Evolutionary conservation across 2,113 vertebrate genomes (phyloP).

Genomic region (Dasyornis broadbenti): DNA sequence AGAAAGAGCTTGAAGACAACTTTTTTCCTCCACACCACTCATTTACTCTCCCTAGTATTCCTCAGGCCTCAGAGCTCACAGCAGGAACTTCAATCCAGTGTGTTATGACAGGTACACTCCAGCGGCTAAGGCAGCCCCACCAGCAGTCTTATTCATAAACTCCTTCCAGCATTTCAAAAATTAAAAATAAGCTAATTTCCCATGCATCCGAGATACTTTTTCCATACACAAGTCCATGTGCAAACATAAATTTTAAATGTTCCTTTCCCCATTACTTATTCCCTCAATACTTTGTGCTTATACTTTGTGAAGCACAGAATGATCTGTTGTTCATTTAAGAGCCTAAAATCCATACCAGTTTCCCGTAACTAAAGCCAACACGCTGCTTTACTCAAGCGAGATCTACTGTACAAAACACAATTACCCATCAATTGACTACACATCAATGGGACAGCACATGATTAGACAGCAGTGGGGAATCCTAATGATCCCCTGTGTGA

Average conservation of each 20-base stretch:
- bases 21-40: background rate
- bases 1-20: background rate
- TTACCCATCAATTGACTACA: conserved; percentile 40
- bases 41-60: background rate
- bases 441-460: conserved; percentile 27
- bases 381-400: background rate
- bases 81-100: background rate
- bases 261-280: conserved; percentile 27
- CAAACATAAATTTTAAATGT: conserved; percentile 50
- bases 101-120: background rate
- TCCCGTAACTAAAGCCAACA: conserved; percentile 16
- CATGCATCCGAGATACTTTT: conserved; percentile 20
- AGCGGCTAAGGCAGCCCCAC: background rate
- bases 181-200: conserved; percentile 7
- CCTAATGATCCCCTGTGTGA: conserved; percentile 55
- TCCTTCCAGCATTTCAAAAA: conserved; percentile 18
- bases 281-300: background rate
- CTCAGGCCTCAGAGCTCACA: background rate
- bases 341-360: conserved; percentile 17
- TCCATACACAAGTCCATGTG: background rate
- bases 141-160: background rate
- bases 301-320: conserved; percentile 4
- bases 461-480: conserved; percentile 56
- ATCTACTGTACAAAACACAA: background rate
- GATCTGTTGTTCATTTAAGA: conserved; percentile 24